Base-by-base conservation (phyloP, 1,140 invertebrate genomes). In the Dufourea novaeangliae region DNA sequence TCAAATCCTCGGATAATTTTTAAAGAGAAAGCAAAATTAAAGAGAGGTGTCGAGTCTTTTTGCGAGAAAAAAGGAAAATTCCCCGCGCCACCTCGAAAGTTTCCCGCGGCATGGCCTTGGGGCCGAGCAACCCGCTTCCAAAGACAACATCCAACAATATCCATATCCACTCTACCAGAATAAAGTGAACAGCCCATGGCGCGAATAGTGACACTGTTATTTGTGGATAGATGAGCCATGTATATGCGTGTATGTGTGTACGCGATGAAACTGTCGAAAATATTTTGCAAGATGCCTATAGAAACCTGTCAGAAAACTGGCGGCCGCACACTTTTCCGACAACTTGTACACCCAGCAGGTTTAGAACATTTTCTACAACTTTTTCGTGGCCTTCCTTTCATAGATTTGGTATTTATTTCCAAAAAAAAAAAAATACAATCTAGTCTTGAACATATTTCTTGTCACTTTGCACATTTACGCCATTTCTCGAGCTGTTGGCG, bases 201-300 rank as follows among this genome's bases (percentile, higher is more conserved):
- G 46, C 50, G 74, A 81, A 82, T 73, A 83, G 64, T 61, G 75
- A 78, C 79, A 72, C 52, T 37, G 57, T 52, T 83, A 82, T 83
- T 83, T 74, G 50, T 50, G 63, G 75, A 78, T 27, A 44, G 27
- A 29, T 54, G 20, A 39, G n/a, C 3, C 64, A 62, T 37, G 52
- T 29, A n/a, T 67, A 14, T 20, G 32, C 44, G 39, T 14, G 25
- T n/a, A n/a, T n/a, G 52, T 29, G 27, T 67, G 20, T 20, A 41
- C 44, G 39, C n/a, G 25, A 34, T 41, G 12, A 72, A 79, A 68
- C 10, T 14, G 0, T 10, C 34, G 50, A 61, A 62, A 46, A 73
- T 8, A 34, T 63, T 69, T 81, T 37, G 39, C 64, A 39, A 56
- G 29, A 44, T 34, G 37, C 50, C 34, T 3, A 37, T 5, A 4